Evolutionary conservation across 2,888 invertebrate species (phyloP).

Genomic region (Anthoptus insignis): DNA sequence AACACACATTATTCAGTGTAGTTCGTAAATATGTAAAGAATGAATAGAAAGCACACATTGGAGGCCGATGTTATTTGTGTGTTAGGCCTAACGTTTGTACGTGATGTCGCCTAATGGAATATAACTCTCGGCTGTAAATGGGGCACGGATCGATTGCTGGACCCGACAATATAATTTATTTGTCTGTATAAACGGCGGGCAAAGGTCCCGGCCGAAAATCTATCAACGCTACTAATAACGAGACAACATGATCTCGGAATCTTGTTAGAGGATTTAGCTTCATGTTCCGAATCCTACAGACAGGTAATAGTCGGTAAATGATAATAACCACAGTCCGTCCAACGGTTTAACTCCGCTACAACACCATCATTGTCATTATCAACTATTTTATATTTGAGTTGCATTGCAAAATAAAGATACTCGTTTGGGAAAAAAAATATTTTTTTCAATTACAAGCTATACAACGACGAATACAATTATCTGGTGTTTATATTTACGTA

Average conservation of each 20-base stretch:
- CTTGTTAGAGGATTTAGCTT: too few relatives aligned
- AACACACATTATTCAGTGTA: neutral
- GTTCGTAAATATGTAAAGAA: neutral
- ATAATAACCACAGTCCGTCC: too few relatives aligned
- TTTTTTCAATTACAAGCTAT: too few relatives aligned
- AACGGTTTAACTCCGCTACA: too few relatives aligned
- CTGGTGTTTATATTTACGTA: too few relatives aligned
- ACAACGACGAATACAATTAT: too few relatives aligned
- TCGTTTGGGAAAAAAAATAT: too few relatives aligned
- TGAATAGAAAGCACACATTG: neutral
- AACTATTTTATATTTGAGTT: too few relatives aligned
- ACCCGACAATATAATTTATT: neutral
- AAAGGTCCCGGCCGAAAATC: neutral
- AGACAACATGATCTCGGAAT: neutral
- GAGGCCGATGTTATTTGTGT: neutral
- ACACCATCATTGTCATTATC: too few relatives aligned
- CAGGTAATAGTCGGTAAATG: too few relatives aligned
- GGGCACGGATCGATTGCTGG: neutral
- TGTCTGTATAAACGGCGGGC: neutral
- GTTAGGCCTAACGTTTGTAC: neutral
- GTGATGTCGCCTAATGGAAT: neutral
- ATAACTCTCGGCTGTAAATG: neutral
- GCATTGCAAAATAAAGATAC: too few relatives aligned
- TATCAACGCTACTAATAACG: neutral
- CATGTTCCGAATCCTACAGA: too few relatives aligned